Percentiles rank a stretch among this genome's conserved stretches.
Evolutionary conservation across 2,888 invertebrate species (phyloP).

Genomic region (Sinotaia quadrata): DNA sequence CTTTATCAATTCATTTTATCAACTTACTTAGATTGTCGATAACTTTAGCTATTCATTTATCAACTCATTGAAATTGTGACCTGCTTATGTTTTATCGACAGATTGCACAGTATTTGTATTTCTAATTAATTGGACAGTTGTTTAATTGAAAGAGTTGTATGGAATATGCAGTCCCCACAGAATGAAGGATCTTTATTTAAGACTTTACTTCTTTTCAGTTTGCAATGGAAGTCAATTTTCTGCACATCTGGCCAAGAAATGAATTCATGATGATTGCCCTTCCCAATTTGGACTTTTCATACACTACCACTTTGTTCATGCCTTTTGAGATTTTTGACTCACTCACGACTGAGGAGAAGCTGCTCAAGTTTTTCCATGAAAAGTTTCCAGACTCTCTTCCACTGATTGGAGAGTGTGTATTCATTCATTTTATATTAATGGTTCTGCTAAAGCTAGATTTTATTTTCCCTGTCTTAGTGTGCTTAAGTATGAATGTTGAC

Average conservation of each 20-base stretch:
- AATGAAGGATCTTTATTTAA: no score
- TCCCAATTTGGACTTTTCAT: conserved; percentile 91
- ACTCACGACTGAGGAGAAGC: conserved; percentile 77
- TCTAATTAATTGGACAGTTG: no score
- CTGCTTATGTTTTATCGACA: no score
- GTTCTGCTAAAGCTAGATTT: not conserved
- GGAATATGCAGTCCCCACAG: no score
- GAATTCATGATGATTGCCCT: conserved; percentile 98
- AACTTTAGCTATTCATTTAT: no score
- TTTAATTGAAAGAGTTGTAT: no score
- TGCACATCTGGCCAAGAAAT: conserved; percentile 98
- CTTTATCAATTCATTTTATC: no score
- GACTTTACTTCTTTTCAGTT: conserved; percentile 77
- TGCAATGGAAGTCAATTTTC: conserved; percentile 87
- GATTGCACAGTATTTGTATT: no score
- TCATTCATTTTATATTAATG: not conserved
- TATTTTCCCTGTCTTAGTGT: not conserved
- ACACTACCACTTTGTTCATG: conserved; percentile 97
- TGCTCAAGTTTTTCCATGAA: conserved; percentile 83
- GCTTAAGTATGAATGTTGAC: no score
- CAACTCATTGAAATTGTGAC: no score
- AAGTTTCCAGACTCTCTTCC: conserved; percentile 89
- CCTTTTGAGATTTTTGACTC: conserved; percentile 84
- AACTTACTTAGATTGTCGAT: no score
- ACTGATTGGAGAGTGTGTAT: conserved; percentile 82